phyloP scores from a whole-genome alignment of 2,888 invertebrate species.

The Cheilosia grossa region DNA sequence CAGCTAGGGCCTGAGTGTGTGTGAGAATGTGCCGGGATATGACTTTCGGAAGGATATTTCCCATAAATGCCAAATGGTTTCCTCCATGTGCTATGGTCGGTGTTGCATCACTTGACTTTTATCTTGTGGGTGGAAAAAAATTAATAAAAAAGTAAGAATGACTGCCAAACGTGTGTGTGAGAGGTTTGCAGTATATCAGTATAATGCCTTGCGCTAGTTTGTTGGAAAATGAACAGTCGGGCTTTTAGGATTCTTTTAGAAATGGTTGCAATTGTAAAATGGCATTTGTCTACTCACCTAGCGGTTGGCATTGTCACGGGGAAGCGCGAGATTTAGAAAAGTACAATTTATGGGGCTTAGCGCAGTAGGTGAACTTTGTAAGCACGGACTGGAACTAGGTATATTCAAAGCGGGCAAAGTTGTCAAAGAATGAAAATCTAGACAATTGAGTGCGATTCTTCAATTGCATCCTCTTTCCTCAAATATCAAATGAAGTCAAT shows the following conservation, averaged over 20 bases:
- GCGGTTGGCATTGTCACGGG: no score
- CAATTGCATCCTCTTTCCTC: no score
- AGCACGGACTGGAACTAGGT: no score
- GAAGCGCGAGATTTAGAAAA: no score
- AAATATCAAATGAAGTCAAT: no score
- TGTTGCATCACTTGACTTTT: slow-evolving; percentile 41
- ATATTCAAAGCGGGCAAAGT: no score
- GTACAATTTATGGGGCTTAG: no score
- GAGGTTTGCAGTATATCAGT: slow-evolving; percentile 31
- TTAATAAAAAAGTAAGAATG: slow-evolving; percentile 25
- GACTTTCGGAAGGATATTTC: slow-evolving; percentile 65
- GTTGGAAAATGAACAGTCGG: not conserved
- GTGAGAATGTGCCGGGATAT: slow-evolving; percentile 16
- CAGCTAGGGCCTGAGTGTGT: slow-evolving; percentile 12
- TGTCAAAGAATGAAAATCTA: no score
- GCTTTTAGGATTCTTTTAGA: not conserved
- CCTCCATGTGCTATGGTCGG: slow-evolving; percentile 50
- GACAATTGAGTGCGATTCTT: no score
- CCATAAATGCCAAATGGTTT: slow-evolving; percentile 71
- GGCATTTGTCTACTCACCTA: no score
- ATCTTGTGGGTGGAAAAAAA: slow-evolving; percentile 42
- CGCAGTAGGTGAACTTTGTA: no score
- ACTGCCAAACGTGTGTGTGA: slow-evolving; percentile 16
- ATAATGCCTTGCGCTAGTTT: slow-evolving; percentile 26
- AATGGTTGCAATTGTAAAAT: no score